A percentile compares a stretch with the other conserved stretches of the same genome.
Conservation (phyloP, 35 echinoderm and acorn worm genomes). For the Ophioderma brevispina region DNA sequence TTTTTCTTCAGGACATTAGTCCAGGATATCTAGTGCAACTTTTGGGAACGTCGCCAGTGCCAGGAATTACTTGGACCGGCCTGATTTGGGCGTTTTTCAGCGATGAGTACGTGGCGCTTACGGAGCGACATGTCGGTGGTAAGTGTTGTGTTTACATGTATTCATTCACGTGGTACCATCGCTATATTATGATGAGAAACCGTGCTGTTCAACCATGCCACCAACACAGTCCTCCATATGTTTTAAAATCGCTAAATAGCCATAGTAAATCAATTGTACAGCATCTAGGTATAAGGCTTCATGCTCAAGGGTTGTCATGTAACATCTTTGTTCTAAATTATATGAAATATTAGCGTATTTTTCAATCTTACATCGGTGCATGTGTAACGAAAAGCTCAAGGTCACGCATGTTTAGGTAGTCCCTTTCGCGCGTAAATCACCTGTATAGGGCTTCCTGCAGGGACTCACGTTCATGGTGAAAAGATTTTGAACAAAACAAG, state of each 20-base stretch:
- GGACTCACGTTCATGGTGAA: no score
- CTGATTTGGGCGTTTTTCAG: slow-evolving; percentile 41
- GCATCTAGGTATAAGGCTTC: no score
- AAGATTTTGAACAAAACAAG: no score
- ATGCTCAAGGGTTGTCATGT: no score
- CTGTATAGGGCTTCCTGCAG: background rate
- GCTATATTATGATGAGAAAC: slow-evolving; percentile 15
- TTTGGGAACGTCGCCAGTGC: slow-evolving; percentile 31
- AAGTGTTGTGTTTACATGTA: slow-evolving; percentile 19
- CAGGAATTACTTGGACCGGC: slow-evolving; percentile 1
- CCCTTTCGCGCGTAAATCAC: background rate
- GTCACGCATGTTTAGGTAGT: slow-evolving; percentile 6
- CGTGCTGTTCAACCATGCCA: no score
- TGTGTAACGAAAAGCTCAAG: background rate
- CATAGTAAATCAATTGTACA: no score
- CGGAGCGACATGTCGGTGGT: slow-evolving; percentile 70
- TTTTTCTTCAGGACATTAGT: slow-evolving; percentile 39
- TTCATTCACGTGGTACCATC: background rate
- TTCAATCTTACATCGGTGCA: no score
- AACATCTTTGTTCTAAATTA: no score
- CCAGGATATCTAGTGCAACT: slow-evolving; percentile 26
- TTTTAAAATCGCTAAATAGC: no score
- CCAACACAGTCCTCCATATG: no score
- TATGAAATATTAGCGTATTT: no score
- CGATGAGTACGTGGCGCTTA: slow-evolving; percentile 69